Evolutionary conservation across 1,140 invertebrate species (phyloP), one percentile per base, ranked within the genome.

Genomic region (Drosophila nannoptera): DNA sequence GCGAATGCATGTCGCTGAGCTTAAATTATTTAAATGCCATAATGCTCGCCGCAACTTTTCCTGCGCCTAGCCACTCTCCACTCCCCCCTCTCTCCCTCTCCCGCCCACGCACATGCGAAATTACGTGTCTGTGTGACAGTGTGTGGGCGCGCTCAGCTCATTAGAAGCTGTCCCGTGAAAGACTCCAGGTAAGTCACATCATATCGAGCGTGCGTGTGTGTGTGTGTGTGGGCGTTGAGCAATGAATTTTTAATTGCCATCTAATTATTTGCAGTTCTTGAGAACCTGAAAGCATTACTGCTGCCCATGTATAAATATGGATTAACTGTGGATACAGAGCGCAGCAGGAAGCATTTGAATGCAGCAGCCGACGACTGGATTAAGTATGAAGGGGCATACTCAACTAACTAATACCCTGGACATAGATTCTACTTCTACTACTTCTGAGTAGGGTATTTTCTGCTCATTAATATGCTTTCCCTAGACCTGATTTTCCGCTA

Each of bases 171-270:
- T 65, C 68, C 56, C 53, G 65, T 68, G 49, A 31, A 69, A 64
- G 52, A 56, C 36, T 64, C 61, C 32, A 32, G 22, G 55, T 69
- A 52, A 48, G 62, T 69, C 56, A 22, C 3, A 22, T 65, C 58
- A 54, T 59, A 46, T 22, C 3, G 14, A 45, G 53, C 32, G 53
- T 31, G 55, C 33, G 14, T 58, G 7, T 53, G 9, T 35, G 33
- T 70, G 38, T 35, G 16, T 65, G 50, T 40, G 61, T 69, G 50
- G 43, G 43, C 53, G 43, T 32, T 43, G 61, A 58, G 72, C 62
- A 77, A 82, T 82, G 60, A 69, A 83, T 75, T 83, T 75, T 74
- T 78, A 75, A 82, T 82, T 82, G 63, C 67, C 78, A 53, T 62
- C 63, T 82, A 77, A 82, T 77, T 82, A 82, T 68, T 78, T 82